Conservation (phyloP, 2,888 invertebrate species). For the Neuroscelio doddi region DNA sequence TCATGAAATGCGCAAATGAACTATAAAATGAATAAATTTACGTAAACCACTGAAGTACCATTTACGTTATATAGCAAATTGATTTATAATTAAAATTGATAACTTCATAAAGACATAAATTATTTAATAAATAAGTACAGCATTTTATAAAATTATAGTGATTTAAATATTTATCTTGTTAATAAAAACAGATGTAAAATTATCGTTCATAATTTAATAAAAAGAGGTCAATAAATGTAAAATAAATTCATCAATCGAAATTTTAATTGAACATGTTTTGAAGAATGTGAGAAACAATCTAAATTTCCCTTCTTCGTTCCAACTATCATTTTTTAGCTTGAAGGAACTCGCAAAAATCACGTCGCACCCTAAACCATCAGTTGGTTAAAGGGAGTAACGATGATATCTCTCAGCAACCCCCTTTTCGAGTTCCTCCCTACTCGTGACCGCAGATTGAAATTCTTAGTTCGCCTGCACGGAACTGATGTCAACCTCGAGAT, state of each 20-base stretch:
- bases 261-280: conserved; percentile 37
- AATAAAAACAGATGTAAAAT: too few relatives aligned
- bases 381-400: conserved; percentile 50
- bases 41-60: too few relatives aligned
- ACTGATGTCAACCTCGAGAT: conserved; percentile 61
- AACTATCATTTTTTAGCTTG: conserved; percentile 64
- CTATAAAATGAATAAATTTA: too few relatives aligned
- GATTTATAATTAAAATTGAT: too few relatives aligned
- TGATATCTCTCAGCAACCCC: conserved; percentile 55
- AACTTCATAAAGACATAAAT: too few relatives aligned
- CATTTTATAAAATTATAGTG: too few relatives aligned
- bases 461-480: conserved; percentile 59
- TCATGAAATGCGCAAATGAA: too few relatives aligned
- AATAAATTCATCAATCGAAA: not conserved
- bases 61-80: too few relatives aligned
- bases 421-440: conserved; percentile 55
- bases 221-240: too few relatives aligned
- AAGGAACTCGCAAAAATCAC: conserved; percentile 59
- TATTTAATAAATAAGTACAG: too few relatives aligned
- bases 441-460: conserved; percentile 71
- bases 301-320: conserved; percentile 23
- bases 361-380: conserved; percentile 57
- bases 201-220: too few relatives aligned
- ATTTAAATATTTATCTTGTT: too few relatives aligned
- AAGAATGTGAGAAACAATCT: conserved; percentile 45